Base-by-base conservation (phyloP, 2,113 vertebrate species). In the Setophaga kirtlandii region DNA sequence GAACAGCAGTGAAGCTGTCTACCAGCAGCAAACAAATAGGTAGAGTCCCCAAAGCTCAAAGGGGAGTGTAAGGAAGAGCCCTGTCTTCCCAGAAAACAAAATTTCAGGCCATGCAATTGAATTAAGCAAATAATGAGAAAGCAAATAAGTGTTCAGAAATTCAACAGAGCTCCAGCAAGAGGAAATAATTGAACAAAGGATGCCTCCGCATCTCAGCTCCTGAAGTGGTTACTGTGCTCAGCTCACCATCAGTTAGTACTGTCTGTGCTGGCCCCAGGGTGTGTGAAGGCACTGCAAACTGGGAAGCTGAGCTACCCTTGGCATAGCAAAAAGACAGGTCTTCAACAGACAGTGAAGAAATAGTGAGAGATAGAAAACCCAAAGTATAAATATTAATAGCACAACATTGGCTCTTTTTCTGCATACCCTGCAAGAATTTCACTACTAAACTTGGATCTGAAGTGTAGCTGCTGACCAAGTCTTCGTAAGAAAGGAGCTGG, bases 301-400 rank as follows among this genome's bases (percentile, higher is more conserved):
- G 59, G 52, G 64, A 50, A 68, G 62, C 64, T 87, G 71, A 92
- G 50, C 46, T 83, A 18, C 37, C 6, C 39, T 60, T 69, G 53
- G 46, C 11, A 3, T 7, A 28, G 39, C 7, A 28, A 49, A 63
- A 69, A 87, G 47, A 55, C 12, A 83, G 12, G 31, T 71, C 74
- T 89, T 81, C 83, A 86, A 71, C 19, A 53, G 37, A 30, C 5
- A 0, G 3, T 6, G 6, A 8, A 39, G 71, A 79, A 69, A 22
- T 13, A 39, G 33, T 6, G 35, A 56, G 42, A 78, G 37, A 81
- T 18, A 63, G 24, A 93, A 95, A 71, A 4, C 23, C 12, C 53
- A 59, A 53, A 59, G 35, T 84, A 94, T 90, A 86, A 95, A 90
- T 88, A 95, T 91, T 96, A 69, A 85, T 73, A 93, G 16, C 6